Evolutionary conservation across 2,888 invertebrate species (phyloP).

Genomic region (Dimorphilus gyrociliatus): DNA sequence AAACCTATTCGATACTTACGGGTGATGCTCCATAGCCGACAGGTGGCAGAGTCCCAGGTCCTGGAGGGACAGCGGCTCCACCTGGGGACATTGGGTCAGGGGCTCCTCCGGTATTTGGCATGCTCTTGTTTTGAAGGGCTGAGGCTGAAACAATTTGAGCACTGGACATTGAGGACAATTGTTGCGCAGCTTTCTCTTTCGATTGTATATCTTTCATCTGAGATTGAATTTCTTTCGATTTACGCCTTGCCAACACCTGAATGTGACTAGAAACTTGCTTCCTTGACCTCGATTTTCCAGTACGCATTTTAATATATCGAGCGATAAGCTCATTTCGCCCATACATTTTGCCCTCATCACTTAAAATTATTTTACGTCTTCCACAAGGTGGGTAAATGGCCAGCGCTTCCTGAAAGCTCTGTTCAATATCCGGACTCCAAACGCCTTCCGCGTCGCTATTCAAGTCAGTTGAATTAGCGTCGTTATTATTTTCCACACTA

Average conservation of each 20-base stretch:
- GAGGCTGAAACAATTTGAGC: slow-evolving; percentile 90
- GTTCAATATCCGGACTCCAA: slow-evolving; percentile 99
- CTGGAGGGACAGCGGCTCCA: no score
- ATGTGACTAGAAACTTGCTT: slow-evolving; percentile 99
- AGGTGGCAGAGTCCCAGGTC: no score
- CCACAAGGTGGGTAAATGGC: slow-evolving; percentile 99
- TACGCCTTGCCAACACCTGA: slow-evolving; percentile 95
- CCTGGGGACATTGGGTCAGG: no score
- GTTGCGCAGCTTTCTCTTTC: slow-evolving; percentile 90
- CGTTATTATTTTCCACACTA: no score
- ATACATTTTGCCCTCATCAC: slow-evolving; percentile 99
- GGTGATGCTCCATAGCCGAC: no score
- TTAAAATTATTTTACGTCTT: slow-evolving; percentile 94
- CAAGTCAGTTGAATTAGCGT: no score
- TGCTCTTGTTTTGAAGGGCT: slow-evolving; percentile 63
- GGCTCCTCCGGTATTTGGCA: no score
- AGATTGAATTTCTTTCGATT: slow-evolving; percentile 59
- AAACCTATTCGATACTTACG: no score
- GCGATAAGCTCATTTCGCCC: slow-evolving; percentile 99
- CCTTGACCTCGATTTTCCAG: slow-evolving; percentile 96
- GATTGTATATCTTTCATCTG: slow-evolving; percentile 40
- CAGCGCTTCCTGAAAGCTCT: slow-evolving; percentile 98
- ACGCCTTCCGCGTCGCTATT: slow-evolving; percentile 86
- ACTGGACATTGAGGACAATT: slow-evolving; percentile 88
- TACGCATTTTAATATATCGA: slow-evolving; percentile 95